phyloP scores from a whole-genome alignment of 2,888 invertebrate genomes.

The Frankliniella intonsa region DNA sequence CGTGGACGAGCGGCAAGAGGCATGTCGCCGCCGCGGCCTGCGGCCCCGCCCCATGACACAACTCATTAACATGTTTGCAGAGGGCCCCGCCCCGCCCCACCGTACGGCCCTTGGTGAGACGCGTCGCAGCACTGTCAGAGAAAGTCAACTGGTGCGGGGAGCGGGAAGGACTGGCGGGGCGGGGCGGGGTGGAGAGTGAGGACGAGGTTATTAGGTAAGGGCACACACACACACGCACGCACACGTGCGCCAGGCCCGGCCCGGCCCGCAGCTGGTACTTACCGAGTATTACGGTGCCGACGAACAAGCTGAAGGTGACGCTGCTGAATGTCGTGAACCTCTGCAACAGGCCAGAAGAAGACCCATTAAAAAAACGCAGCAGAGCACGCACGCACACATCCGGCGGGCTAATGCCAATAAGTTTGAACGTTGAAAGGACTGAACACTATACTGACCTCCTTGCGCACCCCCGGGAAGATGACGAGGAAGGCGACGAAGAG shows the following conservation, averaged over 20 bases:
- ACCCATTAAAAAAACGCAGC: neutral
- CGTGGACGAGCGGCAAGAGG: no score
- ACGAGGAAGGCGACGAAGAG: slow-evolving; percentile 91
- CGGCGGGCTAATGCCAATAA: no score
- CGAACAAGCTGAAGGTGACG: slow-evolving; percentile 86
- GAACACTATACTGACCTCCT: slow-evolving; percentile 75
- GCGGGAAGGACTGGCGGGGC: neutral
- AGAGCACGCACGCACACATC: no score
- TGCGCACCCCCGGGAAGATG: slow-evolving; percentile 91
- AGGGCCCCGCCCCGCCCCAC: neutral
- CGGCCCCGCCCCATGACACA: slow-evolving; percentile 1
- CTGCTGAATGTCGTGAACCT: slow-evolving; percentile 87
- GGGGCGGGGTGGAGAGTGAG: neutral
- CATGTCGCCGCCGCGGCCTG: no score
- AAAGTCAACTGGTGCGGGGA: neutral
- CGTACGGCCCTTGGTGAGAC: neutral
- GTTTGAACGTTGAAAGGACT: no score
- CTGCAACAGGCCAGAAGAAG: slow-evolving; percentile 55
- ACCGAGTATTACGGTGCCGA: slow-evolving; percentile 91
- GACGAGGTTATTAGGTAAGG: neutral
- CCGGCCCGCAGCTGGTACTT: slow-evolving; percentile 47
- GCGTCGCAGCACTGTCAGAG: neutral
- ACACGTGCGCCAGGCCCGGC: no score
- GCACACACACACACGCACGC: slow-evolving; percentile 27
- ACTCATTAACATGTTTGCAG: neutral